A percentile compares a stretch with the other conserved stretches of the same genome.
Conservation (phyloP, 1,140 invertebrate genomes). For the Drosophila sturtevanti region DNA sequence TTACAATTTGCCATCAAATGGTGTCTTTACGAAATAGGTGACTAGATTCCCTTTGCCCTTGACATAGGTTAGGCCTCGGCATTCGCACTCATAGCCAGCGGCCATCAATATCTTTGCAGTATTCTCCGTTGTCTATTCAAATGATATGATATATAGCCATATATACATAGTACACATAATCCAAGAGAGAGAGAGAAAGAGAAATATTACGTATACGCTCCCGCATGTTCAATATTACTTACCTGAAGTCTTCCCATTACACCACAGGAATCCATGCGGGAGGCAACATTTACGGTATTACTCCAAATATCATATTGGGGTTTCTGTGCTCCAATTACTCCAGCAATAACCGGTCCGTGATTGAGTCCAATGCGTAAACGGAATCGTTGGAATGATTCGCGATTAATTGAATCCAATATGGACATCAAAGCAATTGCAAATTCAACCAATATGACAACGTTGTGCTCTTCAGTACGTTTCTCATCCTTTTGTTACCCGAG, state of each 20-base stretch:
- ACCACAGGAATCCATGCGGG: slow-evolving; percentile 97
- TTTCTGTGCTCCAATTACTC: slow-evolving; percentile 97
- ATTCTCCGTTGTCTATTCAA: slow-evolving; percentile 88
- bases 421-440: slow-evolving; percentile 96
- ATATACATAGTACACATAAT: no score
- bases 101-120: slow-evolving; percentile 93
- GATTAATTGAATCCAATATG: slow-evolving; percentile 96
- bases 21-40: slow-evolving; percentile 95
- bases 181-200: no score
- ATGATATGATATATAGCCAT: slow-evolving; percentile 1
- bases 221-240: slow-evolving; percentile 26
- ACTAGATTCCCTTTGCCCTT: slow-evolving; percentile 97
- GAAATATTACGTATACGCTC: not conserved
- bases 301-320: slow-evolving; percentile 99
- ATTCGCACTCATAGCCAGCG: slow-evolving; percentile 92
- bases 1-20: slow-evolving; percentile 85
- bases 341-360: slow-evolving; percentile 96
- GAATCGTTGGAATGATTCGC: slow-evolving; percentile 98
- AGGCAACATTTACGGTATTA: slow-evolving; percentile 98
- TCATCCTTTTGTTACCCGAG: slow-evolving; percentile 85
- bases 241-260: slow-evolving; percentile 93
- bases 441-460: slow-evolving; percentile 94
- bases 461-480: slow-evolving; percentile 91
- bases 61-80: slow-evolving; percentile 93
- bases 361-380: slow-evolving; percentile 96